Percentiles rank a stretch among this genome's conserved stretches.
Evolutionary conservation across 2,888 invertebrate genomes (phyloP).

Genomic region (Cataglyphis albicans): DNA sequence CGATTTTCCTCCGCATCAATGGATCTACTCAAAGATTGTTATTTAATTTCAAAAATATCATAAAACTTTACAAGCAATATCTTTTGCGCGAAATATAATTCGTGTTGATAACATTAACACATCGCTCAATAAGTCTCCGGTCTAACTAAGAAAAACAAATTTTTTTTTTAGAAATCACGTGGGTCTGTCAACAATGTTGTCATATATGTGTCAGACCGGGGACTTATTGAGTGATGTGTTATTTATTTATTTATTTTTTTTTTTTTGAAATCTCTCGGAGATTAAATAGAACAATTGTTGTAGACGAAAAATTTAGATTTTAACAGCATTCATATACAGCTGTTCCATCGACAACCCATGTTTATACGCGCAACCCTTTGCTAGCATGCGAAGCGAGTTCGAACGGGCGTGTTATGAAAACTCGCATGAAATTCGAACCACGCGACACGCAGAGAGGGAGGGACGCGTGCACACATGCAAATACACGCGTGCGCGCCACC

Average conservation of each 20-base stretch:
- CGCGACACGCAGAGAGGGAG: slow-evolving; percentile 2
- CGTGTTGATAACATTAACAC: not conserved
- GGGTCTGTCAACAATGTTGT: too few species aligned
- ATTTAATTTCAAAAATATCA: not conserved
- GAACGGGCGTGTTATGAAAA: slow-evolving; percentile 33
- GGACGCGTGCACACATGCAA: too few species aligned
- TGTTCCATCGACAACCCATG: not conserved
- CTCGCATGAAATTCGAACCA: slow-evolving; percentile 40
- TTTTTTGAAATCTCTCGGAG: not conserved
- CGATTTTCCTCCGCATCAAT: not conserved
- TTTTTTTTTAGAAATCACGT: too few species aligned
- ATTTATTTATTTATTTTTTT: not conserved
- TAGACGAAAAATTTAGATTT: not conserved
- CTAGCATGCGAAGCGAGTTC: not conserved
- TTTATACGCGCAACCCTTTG: slow-evolving; percentile 6
- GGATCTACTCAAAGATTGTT: not conserved
- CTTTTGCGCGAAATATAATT: not conserved
- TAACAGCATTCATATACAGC: not conserved
- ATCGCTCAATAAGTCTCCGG: too few species aligned
- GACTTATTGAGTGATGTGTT: too few species aligned
- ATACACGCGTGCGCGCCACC: not conserved
- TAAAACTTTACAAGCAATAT: not conserved
- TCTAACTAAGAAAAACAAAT: too few species aligned
- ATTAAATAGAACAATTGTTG: not conserved
- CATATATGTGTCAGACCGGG: too few species aligned